A percentile compares a stretch with the other conserved stretches of the same genome.
phyloP scores from a whole-genome alignment of 2,797 vertebrate species.

The Parauchenoglanis punctatus region DNA sequence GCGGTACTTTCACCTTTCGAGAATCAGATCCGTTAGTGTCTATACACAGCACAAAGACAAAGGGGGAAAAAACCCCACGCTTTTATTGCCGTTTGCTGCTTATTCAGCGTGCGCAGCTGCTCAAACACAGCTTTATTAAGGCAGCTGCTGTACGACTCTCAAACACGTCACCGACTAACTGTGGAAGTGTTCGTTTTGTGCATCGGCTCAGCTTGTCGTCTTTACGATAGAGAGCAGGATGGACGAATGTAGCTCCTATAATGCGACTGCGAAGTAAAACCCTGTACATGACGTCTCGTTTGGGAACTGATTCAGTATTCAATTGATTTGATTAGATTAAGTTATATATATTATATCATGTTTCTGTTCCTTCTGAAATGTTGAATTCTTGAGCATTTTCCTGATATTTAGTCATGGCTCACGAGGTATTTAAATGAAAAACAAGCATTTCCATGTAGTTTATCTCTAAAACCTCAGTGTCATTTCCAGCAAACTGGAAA shows the following conservation, averaged over 20 bases:
- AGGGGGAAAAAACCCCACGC: not conserved
- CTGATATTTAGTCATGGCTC: no score
- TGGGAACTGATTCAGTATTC: not conserved
- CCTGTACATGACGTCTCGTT: no score
- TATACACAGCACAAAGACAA: not conserved
- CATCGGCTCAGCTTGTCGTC: not conserved
- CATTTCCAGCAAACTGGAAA: not conserved
- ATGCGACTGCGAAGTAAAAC: not conserved
- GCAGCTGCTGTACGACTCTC: not conserved
- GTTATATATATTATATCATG: no score
- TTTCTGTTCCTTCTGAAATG: no score
- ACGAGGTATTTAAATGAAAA: not conserved
- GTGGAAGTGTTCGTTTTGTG: not conserved
- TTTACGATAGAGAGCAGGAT: not conserved
- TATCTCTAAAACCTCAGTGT: not conserved
- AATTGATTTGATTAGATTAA: no score
- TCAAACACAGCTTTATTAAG: not conserved
- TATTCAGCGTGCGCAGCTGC: not conserved
- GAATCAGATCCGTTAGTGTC: not conserved
- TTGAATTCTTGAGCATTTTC: no score
- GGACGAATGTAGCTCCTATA: not conserved
- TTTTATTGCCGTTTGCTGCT: not conserved
- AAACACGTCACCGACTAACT: not conserved
- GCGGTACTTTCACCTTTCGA: not conserved
- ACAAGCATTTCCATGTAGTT: not conserved